Evolutionary conservation across 2,888 invertebrate species (phyloP), one percentile per base, ranked within the genome.

Genomic region (Clivina fossor): DNA sequence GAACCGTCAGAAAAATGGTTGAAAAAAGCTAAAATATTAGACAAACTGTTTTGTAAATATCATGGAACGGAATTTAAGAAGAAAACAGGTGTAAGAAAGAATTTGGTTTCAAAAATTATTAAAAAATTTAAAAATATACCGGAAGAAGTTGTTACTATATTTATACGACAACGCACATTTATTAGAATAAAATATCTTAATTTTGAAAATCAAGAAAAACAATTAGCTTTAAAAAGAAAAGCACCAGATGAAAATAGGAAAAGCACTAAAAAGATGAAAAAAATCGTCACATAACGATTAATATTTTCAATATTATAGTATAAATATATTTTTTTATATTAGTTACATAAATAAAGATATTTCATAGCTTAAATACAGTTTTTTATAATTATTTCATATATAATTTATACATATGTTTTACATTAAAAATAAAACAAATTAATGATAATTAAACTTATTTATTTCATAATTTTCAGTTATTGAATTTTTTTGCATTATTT

Each of bases 161-260:
- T 28, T 46, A 9, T 46, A 13, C 13, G 13, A 4, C 46, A 46
- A 16, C 26, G 46, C 11, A 13, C 16, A 9, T 46, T 46, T 24
- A 46, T 46, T 26, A 7, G 46, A 26, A 33, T 30, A 26, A 44
- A 44, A 44, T 24, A 44, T 49, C 32, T 56, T 4, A 60, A 58
- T 50, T n/a, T n/a, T n/a, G n/a, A 26, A 46, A 46, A 46, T 46
- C 15, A 33, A 28, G 4, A 13, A 30, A 24, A 11, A 11, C 13
- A 46, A 46, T 15, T n/a, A n/a, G 26, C 13, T 13, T 18, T 9
- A 33, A 46, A 46, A 46, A 5, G 30, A 18, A 46, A 28, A 9
- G 26, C 11, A 16, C 7, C 15, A 16, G 26, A 11, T 30, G n/a
- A 28, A 13, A 18, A 46, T 9, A 30, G 16, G 16, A 46, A 46